Conservation (phyloP, 2,888 invertebrate species). For the Bhutanitis thaidina region DNA sequence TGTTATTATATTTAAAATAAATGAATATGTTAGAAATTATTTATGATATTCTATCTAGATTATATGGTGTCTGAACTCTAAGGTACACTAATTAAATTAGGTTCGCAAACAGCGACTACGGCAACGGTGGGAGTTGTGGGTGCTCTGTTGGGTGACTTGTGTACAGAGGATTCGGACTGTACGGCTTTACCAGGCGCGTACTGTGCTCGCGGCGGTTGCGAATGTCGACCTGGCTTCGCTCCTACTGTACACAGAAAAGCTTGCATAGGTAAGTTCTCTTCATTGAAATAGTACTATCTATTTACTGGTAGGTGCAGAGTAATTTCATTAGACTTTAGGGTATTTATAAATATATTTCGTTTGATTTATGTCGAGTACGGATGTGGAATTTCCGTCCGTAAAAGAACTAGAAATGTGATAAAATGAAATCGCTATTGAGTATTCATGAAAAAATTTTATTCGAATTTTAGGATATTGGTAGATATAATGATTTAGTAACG, state of each 20-base stretch:
- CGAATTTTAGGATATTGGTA: too few relatives aligned
- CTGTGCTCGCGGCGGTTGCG: constrained; percentile 87
- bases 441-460: too few relatives aligned
- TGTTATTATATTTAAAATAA: too few relatives aligned
- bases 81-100: constrained; percentile 30
- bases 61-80: constrained; percentile 3
- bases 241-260: constrained; percentile 68
- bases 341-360: too few relatives aligned
- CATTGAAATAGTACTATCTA: background rate
- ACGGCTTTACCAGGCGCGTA: constrained; percentile 84
- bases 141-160: constrained; percentile 88
- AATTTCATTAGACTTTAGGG: too few relatives aligned
- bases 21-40: too few relatives aligned
- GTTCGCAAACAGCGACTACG: constrained; percentile 65
- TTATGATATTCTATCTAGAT: background rate
- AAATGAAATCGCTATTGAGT: too few relatives aligned
- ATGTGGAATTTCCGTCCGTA: too few relatives aligned
- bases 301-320: too few relatives aligned
- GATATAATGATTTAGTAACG: too few relatives aligned
- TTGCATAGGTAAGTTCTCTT: constrained; percentile 58
- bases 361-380: too few relatives aligned
- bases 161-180: constrained; percentile 81
- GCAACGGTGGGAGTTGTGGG: constrained; percentile 71
- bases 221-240: constrained; percentile 82
- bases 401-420: too few relatives aligned